Conservation (phyloP, 1,140 invertebrate genomes). For the Tachypleus tridentatus region DNA sequence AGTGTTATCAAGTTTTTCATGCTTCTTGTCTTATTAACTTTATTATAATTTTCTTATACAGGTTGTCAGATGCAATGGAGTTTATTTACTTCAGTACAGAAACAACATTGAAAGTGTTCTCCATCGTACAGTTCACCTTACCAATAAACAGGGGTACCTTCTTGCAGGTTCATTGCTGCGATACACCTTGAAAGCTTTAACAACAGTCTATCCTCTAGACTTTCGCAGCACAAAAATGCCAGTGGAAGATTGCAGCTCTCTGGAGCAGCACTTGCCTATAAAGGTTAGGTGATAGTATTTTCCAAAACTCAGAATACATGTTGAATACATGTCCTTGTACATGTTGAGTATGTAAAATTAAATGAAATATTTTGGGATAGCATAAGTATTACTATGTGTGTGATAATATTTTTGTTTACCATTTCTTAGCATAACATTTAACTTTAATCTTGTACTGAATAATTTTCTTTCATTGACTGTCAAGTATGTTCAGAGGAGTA, state of each 20-base stretch:
- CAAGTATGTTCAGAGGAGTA: too few relatives aligned
- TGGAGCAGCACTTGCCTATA: constrained; percentile 59
- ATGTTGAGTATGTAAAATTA: too few relatives aligned
- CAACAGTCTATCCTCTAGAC: constrained; percentile 48
- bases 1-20: too few relatives aligned
- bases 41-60: constrained; percentile 26
- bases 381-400: too few relatives aligned
- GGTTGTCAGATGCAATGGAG: constrained; percentile 47
- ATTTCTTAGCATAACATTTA: too few relatives aligned
- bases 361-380: too few relatives aligned
- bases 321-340: neutral
- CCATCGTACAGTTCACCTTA: constrained; percentile 47
- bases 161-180: constrained; percentile 41
- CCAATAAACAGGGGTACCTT: constrained; percentile 45
- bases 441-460: too few relatives aligned
- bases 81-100: constrained; percentile 47
- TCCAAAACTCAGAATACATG: constrained; percentile 6
- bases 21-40: neutral
- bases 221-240: constrained; percentile 47
- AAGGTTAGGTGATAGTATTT: constrained; percentile 35
- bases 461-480: too few relatives aligned
- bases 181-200: constrained; percentile 44
- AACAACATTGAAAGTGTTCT: constrained; percentile 46
- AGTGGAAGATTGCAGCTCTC: constrained; percentile 42
- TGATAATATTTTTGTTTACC: too few relatives aligned